Evolutionary conservation across 2,888 invertebrate genomes (phyloP).

Genomic region (Conchocele bisecta): DNA sequence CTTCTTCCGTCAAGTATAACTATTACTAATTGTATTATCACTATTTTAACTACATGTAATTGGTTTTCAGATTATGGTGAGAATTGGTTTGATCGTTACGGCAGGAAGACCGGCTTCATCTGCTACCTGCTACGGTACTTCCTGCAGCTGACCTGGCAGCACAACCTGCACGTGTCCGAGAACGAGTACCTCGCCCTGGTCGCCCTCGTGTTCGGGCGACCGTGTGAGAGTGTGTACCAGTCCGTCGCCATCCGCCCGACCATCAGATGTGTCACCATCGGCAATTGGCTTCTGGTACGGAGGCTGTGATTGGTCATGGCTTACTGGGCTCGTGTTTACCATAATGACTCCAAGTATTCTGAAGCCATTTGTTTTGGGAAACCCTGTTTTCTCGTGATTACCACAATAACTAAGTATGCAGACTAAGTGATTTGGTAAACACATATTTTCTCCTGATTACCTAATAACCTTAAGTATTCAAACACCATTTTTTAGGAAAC

Average conservation of each 20-base stretch:
- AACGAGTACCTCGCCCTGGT: slow-evolving; percentile 76
- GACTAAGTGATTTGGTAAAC: no score
- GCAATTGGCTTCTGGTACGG: slow-evolving; percentile 79
- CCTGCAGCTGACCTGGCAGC: slow-evolving; percentile 73
- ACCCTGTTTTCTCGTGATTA: no score
- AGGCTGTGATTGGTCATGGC: no score
- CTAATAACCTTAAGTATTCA: no score
- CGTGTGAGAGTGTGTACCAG: slow-evolving; percentile 67
- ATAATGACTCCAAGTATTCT: no score
- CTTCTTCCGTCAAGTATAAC: no score
- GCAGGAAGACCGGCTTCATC: slow-evolving; percentile 75
- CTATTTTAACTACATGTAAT: not conserved
- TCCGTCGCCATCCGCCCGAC: slow-evolving; percentile 68
- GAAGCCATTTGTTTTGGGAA: no score
- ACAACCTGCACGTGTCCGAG: slow-evolving; percentile 69
- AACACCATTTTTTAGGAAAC: no score
- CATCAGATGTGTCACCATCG: slow-evolving; percentile 75
- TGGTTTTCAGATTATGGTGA: slow-evolving; percentile 55
- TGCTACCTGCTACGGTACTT: slow-evolving; percentile 78
- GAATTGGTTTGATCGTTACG: slow-evolving; percentile 77
- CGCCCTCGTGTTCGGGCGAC: slow-evolving; percentile 67
- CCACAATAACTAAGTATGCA: no score
- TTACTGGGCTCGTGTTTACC: no score
- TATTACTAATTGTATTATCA: no score
- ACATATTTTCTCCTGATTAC: no score